Evolutionary conservation across 2,113 vertebrate species (phyloP).

Genomic region (Crocuta crocuta): DNA sequence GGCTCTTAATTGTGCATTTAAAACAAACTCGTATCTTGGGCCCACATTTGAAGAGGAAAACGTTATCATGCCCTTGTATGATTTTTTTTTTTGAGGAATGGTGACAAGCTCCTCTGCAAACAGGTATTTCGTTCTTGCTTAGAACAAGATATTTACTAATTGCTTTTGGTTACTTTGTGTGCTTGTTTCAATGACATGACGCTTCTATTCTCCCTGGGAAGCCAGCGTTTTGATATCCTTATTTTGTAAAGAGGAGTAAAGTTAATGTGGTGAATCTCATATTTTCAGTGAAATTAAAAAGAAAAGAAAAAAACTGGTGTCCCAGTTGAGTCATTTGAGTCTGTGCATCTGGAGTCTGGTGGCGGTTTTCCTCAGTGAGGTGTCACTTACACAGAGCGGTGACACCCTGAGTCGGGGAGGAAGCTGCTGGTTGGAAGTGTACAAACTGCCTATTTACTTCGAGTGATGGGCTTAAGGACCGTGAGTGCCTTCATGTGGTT

Average conservation of each 20-base stretch:
- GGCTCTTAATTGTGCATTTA: not conserved
- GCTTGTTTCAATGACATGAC: not conserved
- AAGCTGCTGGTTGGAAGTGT: not conserved
- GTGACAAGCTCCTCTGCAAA: not conserved
- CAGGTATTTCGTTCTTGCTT: not conserved
- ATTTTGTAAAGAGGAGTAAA: not conserved
- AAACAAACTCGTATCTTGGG: not conserved
- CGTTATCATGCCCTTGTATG: not conserved
- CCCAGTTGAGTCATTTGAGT: not conserved
- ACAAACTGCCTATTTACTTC: not conserved
- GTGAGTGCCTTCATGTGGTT: not conserved
- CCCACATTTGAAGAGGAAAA: not conserved
- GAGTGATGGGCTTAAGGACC: not conserved
- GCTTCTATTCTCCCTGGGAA: not conserved
- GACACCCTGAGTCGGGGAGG: not conserved
- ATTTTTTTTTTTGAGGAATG: not conserved
- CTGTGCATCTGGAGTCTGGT: not conserved
- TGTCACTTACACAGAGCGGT: not conserved
- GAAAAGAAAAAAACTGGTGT: not conserved
- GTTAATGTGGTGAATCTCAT: not conserved
- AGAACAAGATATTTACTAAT: not conserved
- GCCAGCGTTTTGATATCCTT: not conserved
- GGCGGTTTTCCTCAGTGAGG: not conserved
- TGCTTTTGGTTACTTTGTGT: not conserved
- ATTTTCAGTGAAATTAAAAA: not conserved